Evolutionary conservation across 2,888 invertebrate species (phyloP), one percentile per base, ranked within the genome.

Genomic region (Ophioninae sp.): DNA sequence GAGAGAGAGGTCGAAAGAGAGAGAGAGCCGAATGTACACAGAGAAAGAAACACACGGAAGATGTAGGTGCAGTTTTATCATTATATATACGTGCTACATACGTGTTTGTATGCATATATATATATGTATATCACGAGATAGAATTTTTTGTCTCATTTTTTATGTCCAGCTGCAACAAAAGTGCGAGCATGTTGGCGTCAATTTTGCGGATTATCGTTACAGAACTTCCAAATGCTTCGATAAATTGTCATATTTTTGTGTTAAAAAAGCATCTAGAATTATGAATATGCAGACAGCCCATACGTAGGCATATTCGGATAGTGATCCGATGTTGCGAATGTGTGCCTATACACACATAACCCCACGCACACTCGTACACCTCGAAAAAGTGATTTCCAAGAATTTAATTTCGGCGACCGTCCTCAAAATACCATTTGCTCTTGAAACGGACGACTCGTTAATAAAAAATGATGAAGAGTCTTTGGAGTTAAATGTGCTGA

Each of bases 1-100:
- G 41, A 74, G 39, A 72, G 37, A 50, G 13, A 10, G 56, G 21
- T 21, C 13, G 30, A 64, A 37, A 57, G 59, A 62, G 41, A 74
- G 39, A 72, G 37, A 50, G 2, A 10, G 56, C 8, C 50, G 6
- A 13, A 59, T 21, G 6, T 59, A 59, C 6, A 59, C 20, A 59
- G 20, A 59, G 20, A 56, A 17, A 57, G 37, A 57, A 41, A 59
- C 41, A 41, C 61, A 65, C 17, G 73, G 50, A 64, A 50, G 56
- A 74, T 65, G 56, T 30, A 23, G 21, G 50, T 74, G 37, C n/a
- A 56, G 37, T 17, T 17, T 50, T 17, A 50, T 50, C 10, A 8
- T 44, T 41, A 6, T 7, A 41, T 44, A 44, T 44, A 10, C 13
- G 10, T 10, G 44, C 13, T 1, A 1, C 10, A 10, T 50, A 10